Evolutionary conservation across 1,140 invertebrate species (phyloP).

Genomic region (Lepidurus packardi): DNA sequence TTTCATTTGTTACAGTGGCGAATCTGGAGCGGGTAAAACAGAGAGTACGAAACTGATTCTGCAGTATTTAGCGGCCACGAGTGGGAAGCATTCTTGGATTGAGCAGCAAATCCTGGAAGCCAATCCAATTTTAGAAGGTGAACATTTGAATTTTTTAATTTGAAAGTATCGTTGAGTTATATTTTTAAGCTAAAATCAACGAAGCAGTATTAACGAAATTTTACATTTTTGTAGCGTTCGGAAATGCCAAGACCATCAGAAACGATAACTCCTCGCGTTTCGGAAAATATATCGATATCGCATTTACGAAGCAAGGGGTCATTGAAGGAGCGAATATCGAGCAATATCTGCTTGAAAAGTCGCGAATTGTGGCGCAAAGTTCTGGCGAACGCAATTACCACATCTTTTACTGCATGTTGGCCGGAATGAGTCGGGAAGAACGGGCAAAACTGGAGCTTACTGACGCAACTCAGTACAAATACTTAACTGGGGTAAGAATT

Average conservation of each 20-base stretch:
- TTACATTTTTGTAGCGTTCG: constrained; percentile 66
- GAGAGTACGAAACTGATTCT: constrained; percentile 97
- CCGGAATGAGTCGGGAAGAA: constrained; percentile 85
- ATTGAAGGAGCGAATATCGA: constrained; percentile 98
- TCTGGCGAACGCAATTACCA: constrained; percentile 96
- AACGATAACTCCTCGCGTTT: constrained; percentile 98
- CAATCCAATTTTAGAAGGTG: constrained; percentile 86
- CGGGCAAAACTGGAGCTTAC: constrained; percentile 81
- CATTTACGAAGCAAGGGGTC: constrained; percentile 87
- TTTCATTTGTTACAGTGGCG: constrained; percentile 63
- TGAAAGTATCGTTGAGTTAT: constrained; percentile 19
- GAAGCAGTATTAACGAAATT: too few species aligned
- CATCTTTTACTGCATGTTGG: constrained; percentile 96
- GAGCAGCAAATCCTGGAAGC: constrained; percentile 94
- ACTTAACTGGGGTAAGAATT: constrained; percentile 77
- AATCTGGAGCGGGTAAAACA: constrained; percentile 96
- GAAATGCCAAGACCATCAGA: constrained; percentile 96
- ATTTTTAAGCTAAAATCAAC: not conserved
- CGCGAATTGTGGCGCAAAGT: constrained; percentile 90
- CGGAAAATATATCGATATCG: constrained; percentile 97
- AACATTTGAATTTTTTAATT: too few species aligned
- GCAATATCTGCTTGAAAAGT: constrained; percentile 97
- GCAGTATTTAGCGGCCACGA: constrained; percentile 95
- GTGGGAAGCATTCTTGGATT: constrained; percentile 98
- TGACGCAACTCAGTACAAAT: constrained; percentile 80